Percentiles rank a stretch among this genome's conserved stretches.
These are phyloP conservation scores for Panzeria rudis DNA, from an alignment of 2,888 invertebrate species.

Conservation along the genomic window DNA sequence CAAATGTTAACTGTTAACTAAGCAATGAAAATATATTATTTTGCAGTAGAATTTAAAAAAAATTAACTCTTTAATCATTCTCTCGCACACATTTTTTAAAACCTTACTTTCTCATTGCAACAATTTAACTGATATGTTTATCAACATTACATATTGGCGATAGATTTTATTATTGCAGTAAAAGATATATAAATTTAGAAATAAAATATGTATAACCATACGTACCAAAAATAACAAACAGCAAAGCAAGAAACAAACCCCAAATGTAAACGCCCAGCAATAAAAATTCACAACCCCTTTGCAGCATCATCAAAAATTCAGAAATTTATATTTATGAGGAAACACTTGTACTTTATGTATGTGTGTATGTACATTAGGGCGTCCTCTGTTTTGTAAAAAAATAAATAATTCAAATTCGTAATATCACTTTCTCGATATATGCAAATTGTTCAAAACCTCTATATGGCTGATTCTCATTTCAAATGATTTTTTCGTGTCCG, in stretches of 20 bases:
- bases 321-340: constrained; percentile 70
- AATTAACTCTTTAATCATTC: not conserved
- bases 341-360: constrained; percentile 2
- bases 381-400: too few relatives aligned
- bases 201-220: constrained; percentile 40
- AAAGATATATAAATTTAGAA: constrained; percentile 34
- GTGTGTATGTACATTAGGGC: not conserved
- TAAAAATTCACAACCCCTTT: constrained; percentile 71
- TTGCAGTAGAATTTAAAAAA: too few relatives aligned
- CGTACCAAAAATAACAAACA: constrained; percentile 39
- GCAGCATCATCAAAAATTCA: constrained; percentile 72
- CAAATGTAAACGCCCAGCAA: constrained; percentile 67
- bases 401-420: too few relatives aligned
- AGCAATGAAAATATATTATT: too few relatives aligned
- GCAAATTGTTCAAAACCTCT: too few relatives aligned
- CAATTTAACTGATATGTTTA: constrained; percentile 48
- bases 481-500: too few relatives aligned
- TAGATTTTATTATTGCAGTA: constrained; percentile 65
- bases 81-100: not conserved
- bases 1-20: too few relatives aligned
- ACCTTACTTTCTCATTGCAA: not conserved
- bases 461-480: too few relatives aligned
- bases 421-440: too few relatives aligned
- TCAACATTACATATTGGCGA: constrained; percentile 53
- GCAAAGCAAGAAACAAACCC: constrained; percentile 37